Conservation (phyloP, 2,113 vertebrate genomes). For the Baryphthengus martii region DNA sequence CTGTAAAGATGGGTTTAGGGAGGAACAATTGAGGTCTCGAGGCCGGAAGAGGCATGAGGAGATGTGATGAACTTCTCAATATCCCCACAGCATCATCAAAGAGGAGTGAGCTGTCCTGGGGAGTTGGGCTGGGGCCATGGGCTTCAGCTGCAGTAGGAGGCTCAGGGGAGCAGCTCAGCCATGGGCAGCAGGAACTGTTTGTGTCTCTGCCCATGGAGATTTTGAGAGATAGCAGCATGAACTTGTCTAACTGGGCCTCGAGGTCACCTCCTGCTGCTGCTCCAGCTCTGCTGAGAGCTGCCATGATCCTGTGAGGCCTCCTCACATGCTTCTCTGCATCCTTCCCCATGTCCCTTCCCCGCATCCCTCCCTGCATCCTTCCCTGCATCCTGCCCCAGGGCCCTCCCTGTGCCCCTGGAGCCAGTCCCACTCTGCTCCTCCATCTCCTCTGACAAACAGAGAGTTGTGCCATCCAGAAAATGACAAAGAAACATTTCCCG, state of each 20-base stretch:
- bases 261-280: not conserved
- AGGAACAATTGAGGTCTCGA: rapidly evolving
- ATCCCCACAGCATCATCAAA: too few relatives aligned
- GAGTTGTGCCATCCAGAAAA: rapidly evolving
- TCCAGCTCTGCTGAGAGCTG: not conserved
- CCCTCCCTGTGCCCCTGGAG: not conserved
- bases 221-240: not conserved
- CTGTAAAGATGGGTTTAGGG: not conserved
- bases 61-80: rapidly evolving
- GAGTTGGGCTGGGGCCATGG: not conserved
- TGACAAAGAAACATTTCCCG: rapidly evolving
- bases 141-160: not conserved
- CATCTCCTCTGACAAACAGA: not conserved
- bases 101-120: not conserved
- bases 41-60: not conserved
- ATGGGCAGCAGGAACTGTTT: rapidly evolving
- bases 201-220: not conserved
- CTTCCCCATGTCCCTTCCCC: not conserved
- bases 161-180: not conserved
- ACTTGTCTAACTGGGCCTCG: not conserved
- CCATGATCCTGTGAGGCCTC: rapidly evolving
- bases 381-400: too few relatives aligned
- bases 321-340: not conserved
- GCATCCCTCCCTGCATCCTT: not conserved
- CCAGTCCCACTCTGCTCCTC: too few relatives aligned